Evolutionary conservation across 2,797 vertebrate genomes (phyloP), one percentile per base, ranked within the genome.

Genomic region (Lagocephalus sceleratus): DNA sequence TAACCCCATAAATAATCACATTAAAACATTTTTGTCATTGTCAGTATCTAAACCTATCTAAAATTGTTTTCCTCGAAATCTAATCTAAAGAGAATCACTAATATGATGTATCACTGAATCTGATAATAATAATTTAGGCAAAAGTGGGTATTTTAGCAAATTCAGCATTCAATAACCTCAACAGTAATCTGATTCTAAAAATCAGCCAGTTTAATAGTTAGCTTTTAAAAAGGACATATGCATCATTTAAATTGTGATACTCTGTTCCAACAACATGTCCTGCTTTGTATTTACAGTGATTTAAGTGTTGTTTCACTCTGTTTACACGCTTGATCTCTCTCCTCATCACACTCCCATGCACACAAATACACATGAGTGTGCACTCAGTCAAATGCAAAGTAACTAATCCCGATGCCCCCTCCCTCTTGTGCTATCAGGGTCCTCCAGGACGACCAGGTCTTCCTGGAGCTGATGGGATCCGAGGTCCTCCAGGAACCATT

Each of bases 381-480:
- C 11, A 15, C 41, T 14, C 11, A 40, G 11, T 21, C 6, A 32
- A 16, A 47, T 9, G 21, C 47, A 53, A 20, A 21, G 19, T 44
- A 10, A 17, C n/a, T 12, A 45, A 9, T 44, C 20, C 23, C 7
- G 65, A 65, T 17, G 6, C 51, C 41, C 14, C 51, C 11, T 51
- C 15, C 15, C 51, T 63, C 16, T 15, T 44, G 17, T 19, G 4
- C 10, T 20, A 1, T 47, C 63, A 96, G 95, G 95, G 95, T 51
- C 92, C 94, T 15, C 79, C 82, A 15, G 95, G 95, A 56, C 90
- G 88, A 32, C 86, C 91, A 6, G 95, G 95, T 47, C 83, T 95
- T 54, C 76, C 93, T 17, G 95, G 95, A 56, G 84, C 78, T 16
- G 94, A 94, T 29, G 95, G 95, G 20, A 88, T 94, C 60, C 92